These are phyloP conservation scores for Eucidaris tribuloides DNA, from an alignment of 35 echinoderm and acorn worm species.

Conservation along the genomic window DNA sequence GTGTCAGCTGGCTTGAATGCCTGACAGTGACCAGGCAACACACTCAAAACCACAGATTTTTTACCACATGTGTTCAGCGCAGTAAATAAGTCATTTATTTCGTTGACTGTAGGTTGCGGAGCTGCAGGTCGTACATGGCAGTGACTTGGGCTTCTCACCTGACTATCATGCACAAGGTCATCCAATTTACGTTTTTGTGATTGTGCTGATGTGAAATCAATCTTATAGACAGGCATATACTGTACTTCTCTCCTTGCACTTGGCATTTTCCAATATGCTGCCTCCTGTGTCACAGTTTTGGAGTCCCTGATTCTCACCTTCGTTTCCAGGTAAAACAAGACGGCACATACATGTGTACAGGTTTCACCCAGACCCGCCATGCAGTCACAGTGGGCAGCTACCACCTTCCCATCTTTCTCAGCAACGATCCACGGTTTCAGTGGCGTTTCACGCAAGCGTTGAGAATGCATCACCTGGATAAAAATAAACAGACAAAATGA, in stretches of 20 bases:
- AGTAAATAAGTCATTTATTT: not conserved
- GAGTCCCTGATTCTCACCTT: not conserved
- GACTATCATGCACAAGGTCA: not conserved
- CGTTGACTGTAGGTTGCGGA: not conserved
- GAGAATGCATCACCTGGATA: not conserved
- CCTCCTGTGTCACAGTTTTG: slow-evolving; percentile 39
- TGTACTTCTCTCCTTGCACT: not conserved
- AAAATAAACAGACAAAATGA: not conserved
- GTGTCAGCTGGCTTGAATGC: slow-evolving; percentile 4
- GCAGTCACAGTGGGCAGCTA: slow-evolving; percentile 34
- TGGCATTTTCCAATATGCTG: slow-evolving; percentile 29
- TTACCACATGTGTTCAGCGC: not conserved
- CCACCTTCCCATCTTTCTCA: slow-evolving; percentile 23
- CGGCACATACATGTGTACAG: slow-evolving; percentile 33
- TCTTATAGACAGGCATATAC: not conserved
- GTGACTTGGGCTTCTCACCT: not conserved
- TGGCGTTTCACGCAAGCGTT: not conserved
- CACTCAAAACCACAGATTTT: slow-evolving; percentile 12
- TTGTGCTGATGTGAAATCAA: slow-evolving; percentile 53
- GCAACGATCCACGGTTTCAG: slow-evolving; percentile 38
- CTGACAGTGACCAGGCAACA: not conserved
- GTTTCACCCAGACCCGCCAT: slow-evolving; percentile 32
- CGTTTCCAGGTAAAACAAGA: slow-evolving; percentile 29
- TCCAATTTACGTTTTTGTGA: slow-evolving; percentile 1
- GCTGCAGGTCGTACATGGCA: slow-evolving; percentile 1